Percentiles rank a stretch among this genome's conserved stretches.
phyloP scores from a whole-genome alignment of 1,140 invertebrate species.

The Micrasema longulum region DNA sequence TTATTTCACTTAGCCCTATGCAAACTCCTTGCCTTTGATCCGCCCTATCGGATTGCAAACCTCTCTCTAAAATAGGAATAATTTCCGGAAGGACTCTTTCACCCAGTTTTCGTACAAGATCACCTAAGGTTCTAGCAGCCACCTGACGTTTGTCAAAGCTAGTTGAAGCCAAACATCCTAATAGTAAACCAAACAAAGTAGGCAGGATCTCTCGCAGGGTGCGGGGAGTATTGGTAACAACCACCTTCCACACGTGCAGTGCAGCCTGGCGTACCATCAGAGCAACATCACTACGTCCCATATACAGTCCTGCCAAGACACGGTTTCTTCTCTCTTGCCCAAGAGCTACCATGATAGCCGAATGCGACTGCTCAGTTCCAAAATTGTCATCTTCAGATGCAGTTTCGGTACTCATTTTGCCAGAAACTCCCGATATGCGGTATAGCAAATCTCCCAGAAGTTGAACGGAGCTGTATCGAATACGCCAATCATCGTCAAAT shows the following conservation, averaged over 20 bases:
- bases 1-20: constrained; percentile 98
- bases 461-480: constrained; percentile 96
- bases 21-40: constrained; percentile 98
- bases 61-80: constrained; percentile 95
- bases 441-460: constrained; percentile 96
- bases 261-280: constrained; percentile 97
- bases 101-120: constrained; percentile 96
- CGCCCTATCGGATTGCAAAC: constrained; percentile 88
- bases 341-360: constrained; percentile 88
- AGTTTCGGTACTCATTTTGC: constrained; percentile 99
- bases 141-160: constrained; percentile 97
- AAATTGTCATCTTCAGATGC: constrained; percentile 99
- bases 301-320: constrained; percentile 95
- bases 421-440: constrained; percentile 95
- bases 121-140: constrained; percentile 95
- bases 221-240: constrained; percentile 95
- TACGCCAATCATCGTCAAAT: constrained; percentile 98
- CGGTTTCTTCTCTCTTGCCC: constrained; percentile 91
- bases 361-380: constrained; percentile 96
- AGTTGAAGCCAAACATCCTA: constrained; percentile 94
- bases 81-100: constrained; percentile 98
- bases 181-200: constrained; percentile 90
- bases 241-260: constrained; percentile 98
- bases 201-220: constrained; percentile 97
- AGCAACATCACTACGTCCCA: constrained; percentile 97